Conservation (phyloP, 2,888 invertebrate genomes). For the Eubasilissa splendida region DNA sequence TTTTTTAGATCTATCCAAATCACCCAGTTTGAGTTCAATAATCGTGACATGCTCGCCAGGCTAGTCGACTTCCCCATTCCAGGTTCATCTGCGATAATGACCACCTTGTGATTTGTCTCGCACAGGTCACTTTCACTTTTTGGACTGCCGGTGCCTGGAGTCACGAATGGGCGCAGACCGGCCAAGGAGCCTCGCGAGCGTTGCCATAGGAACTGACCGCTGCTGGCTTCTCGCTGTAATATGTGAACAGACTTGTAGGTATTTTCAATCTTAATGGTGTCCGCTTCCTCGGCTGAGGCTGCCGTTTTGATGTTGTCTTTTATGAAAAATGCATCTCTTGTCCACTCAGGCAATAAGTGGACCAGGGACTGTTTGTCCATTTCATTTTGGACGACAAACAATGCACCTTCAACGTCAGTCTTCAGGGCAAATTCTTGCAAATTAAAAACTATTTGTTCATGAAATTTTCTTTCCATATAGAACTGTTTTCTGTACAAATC, state of each 20-base stretch:
- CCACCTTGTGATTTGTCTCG: background rate
- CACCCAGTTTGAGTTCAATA: background rate
- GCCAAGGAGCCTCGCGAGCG: background rate
- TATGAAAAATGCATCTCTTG: no score
- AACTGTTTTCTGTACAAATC: background rate
- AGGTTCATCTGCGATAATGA: background rate
- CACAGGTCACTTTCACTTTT: background rate
- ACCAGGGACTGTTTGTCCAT: background rate
- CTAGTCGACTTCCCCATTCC: background rate
- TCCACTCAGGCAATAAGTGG: background rate
- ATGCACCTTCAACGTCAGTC: background rate
- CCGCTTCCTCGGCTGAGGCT: background rate
- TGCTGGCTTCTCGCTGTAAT: background rate
- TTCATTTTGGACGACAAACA: background rate
- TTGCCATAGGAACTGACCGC: background rate
- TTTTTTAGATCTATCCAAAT: background rate
- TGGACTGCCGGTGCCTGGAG: background rate
- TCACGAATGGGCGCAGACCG: background rate
- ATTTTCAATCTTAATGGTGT: background rate
- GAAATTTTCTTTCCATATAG: background rate
- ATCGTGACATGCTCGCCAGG: background rate
- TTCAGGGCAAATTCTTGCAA: background rate
- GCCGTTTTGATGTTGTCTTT: background rate
- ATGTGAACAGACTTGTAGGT: background rate
- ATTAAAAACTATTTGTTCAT: background rate